Conservation (phyloP, 2,797 vertebrate species). For the Otus scops region DNA sequence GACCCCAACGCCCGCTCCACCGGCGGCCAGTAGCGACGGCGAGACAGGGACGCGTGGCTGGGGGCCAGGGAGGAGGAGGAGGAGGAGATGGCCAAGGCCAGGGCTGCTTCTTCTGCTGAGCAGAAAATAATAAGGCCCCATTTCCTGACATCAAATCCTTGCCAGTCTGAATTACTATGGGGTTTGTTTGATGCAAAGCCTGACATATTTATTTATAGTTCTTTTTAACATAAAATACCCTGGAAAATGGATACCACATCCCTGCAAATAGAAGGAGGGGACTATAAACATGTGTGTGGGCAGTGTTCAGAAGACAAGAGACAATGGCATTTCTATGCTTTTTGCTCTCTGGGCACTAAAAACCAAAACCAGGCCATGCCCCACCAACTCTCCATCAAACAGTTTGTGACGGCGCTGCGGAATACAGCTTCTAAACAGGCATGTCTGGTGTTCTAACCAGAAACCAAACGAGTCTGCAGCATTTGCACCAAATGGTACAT, state of each 20-base stretch:
- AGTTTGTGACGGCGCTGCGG: neutral
- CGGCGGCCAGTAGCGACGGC: neutral
- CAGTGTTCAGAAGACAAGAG: neutral
- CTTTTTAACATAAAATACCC: neutral
- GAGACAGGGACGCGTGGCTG: neutral
- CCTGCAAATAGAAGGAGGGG: neutral
- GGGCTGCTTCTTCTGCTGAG: neutral
- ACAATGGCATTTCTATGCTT: neutral
- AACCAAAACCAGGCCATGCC: neutral
- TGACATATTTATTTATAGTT: conserved; percentile 12
- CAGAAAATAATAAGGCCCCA: neutral
- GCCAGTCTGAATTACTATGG: conserved; percentile 1
- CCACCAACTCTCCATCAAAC: neutral
- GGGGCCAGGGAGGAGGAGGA: neutral
- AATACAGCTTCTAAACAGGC: neutral
- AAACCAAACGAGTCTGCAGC: neutral
- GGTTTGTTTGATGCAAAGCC: conserved; percentile 24
- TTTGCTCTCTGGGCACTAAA: neutral
- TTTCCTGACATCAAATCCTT: conserved; percentile 14
- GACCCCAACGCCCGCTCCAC: neutral
- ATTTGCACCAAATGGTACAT: neutral
- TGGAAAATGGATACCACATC: conserved; percentile 40
- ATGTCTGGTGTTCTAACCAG: neutral
- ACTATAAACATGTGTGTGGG: neutral
- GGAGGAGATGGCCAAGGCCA: neutral